Evolutionary conservation across 1,140 invertebrate genomes (phyloP).

Genomic region (Chionoecetes opilio): DNA sequence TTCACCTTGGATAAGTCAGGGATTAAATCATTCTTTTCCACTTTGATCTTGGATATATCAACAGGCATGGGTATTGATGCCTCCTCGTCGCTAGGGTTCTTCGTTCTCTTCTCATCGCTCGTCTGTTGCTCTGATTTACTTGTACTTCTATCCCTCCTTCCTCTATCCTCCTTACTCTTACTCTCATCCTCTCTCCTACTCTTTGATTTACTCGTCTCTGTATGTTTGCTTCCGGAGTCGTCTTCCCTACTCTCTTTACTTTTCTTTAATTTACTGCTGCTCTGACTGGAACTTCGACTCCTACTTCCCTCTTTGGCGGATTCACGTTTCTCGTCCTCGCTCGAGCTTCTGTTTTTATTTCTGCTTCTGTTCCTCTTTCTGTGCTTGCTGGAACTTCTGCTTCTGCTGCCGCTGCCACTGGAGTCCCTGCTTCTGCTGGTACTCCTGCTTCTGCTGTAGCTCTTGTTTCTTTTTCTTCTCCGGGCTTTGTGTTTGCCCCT

Average conservation of each 20-base stretch:
- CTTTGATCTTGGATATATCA: conserved; percentile 69
- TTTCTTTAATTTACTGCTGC: background rate
- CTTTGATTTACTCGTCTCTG: background rate
- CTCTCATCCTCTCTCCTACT: background rate
- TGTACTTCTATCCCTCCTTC: background rate
- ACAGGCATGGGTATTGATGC: conserved; percentile 70
- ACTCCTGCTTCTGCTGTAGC: conserved; percentile 17
- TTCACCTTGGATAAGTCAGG: conserved; percentile 67
- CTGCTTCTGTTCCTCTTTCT: conserved; percentile 58
- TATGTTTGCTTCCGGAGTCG: background rate
- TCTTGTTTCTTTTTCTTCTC: conserved; percentile 81
- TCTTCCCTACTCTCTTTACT: background rate
- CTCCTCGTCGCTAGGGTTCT: background rate
- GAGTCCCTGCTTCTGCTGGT: conserved; percentile 6
- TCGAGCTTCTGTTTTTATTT: conserved; percentile 50
- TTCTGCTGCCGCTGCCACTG: conserved; percentile 75
- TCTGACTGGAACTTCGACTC: conserved; percentile 7
- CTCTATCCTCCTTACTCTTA: background rate
- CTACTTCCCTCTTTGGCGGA: conserved; percentile 57
- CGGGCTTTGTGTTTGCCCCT: conserved; percentile 80
- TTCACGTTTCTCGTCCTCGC: conserved; percentile 75
- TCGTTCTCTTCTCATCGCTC: background rate
- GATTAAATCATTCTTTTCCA: conserved; percentile 51
- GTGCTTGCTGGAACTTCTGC: conserved; percentile 57
- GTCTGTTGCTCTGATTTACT: background rate